phyloP scores from a whole-genome alignment of 1,140 invertebrate genomes.

The Fopius arisanus region DNA sequence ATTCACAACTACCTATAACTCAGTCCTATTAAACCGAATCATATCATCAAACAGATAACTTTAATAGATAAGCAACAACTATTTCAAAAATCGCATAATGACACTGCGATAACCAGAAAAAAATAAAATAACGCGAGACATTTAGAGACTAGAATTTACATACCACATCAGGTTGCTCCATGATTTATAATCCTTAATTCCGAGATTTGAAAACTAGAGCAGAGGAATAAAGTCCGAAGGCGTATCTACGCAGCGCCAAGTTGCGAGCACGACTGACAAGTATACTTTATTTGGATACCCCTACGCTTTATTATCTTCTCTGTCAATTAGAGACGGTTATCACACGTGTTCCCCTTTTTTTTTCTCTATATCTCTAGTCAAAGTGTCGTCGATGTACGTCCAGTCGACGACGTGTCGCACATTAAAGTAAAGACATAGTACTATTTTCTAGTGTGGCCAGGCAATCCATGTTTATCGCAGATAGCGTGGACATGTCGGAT shows the following conservation, averaged over 20 bases:
- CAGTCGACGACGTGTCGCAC: background rate
- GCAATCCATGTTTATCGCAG: too few species aligned
- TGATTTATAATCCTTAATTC: background rate
- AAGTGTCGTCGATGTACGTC: background rate
- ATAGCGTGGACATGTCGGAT: too few species aligned
- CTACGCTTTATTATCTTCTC: background rate
- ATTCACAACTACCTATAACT: too few species aligned
- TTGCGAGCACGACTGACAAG: background rate
- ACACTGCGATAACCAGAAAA: too few species aligned
- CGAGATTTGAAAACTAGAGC: background rate
- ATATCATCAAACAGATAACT: too few species aligned
- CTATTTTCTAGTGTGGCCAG: too few species aligned
- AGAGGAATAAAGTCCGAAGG: background rate
- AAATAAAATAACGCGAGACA: too few species aligned
- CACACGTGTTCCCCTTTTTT: background rate
- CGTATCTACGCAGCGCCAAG: background rate
- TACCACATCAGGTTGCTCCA: background rate
- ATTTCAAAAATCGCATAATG: too few species aligned
- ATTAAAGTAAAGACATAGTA: too few species aligned
- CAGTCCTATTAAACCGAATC: too few species aligned
- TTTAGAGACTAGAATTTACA: background rate
- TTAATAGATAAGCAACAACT: too few species aligned
- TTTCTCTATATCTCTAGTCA: background rate
- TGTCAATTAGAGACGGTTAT: background rate
- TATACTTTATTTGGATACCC: background rate